Base-by-base conservation (phyloP, 2,888 invertebrate species). In the Leptura quadrifasciata region DNA sequence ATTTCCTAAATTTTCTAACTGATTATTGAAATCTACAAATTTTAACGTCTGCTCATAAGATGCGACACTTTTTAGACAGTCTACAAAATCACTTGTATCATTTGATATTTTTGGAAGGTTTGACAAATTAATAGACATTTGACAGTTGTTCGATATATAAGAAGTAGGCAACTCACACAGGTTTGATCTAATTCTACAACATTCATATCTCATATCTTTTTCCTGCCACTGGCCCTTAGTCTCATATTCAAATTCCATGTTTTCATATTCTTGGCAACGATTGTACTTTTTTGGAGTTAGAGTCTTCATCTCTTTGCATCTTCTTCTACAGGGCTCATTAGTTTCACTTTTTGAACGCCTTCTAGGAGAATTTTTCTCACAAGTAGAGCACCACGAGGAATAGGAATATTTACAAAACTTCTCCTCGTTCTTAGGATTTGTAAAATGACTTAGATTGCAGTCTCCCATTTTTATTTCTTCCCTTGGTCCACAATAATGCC, bases 111-210 rank as follows among this genome's bases (percentile, higher is more conserved):
- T 85, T 75, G 82, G 78, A 58, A 80, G 55, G 75, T 68, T 72
- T 79, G 84, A 73, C 79, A 82, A 15, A 78, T 77, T 85, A 58
- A 64, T 76, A 35, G 76, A 63, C 64, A 76, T 67, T 82, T 88
- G 88, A 84, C 87, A 87, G 81, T 88, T 88, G 82, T 88, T 88
- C 78, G 88, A 85, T 78, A 89, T 89, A 80, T 89, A 89, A 20
- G 88, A 86, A 24, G 89, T 89, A 72, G 89, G 89, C 75, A 89
- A 81, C 81, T 88, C 88, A 73, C 87, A 87, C 61, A 88, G 79
- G 80, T 87, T 88, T 57, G 88, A 83, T 80, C 88, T 84, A 39
- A 88, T 81, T 65, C 87, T 84, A 73, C 84, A 85, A 74, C 84
- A 86, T 82, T 85, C 82, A 76, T 83, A 84, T 72, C 82, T 82